Base-by-base conservation (phyloP, 2,888 invertebrate species). In the Microchrysa polita region DNA sequence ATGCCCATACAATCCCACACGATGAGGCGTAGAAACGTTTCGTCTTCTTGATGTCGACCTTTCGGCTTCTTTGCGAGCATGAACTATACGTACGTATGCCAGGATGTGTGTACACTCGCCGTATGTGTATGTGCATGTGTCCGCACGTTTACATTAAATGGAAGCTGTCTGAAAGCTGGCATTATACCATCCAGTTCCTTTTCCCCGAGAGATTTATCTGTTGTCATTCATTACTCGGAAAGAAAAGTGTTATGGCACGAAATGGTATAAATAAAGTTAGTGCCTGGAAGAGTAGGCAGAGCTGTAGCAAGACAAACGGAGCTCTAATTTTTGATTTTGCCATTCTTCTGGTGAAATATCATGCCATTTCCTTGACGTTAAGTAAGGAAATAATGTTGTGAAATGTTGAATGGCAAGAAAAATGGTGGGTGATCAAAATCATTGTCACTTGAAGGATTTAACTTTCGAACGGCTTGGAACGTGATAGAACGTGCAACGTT, bases 141-240 rank as follows among this genome's bases (percentile, higher is more conserved):
- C 48, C 48, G 48, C 48, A 48, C 48, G 48, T 48, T 48, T 48
- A 48, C 48, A 48, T 48, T 48, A 48, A 48, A 48, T 48, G 48
- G 48, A 48, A n/a, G 48, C 48, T 48, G 48, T 48, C 48, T 48
- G 48, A 48, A 48, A 48, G 48, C 16, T 48, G 48, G 48, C 12
- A 48, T 48, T 48, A 48, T 48, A 48, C 48, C 14, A 48, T 48
- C 16, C 48, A 48, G 48, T 48, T 48, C 5, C 48, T 48, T 42
- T 48, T 48, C 2, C 14, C 16, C 14, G 48, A n/a, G 16, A 48
- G 48, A 48, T 48, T 48, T 48, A 48, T 48, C 48, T 48, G 10
- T 48, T 48, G 48, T 48, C 48, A 48, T 48, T 48, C 48, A 48
- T 48, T 48, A 48, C 16, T 48, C 48, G 14, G 48, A 4, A 48